Evolutionary conservation across 2,888 invertebrate genomes (phyloP).

Genomic region (Netelia fuscicornis): DNA sequence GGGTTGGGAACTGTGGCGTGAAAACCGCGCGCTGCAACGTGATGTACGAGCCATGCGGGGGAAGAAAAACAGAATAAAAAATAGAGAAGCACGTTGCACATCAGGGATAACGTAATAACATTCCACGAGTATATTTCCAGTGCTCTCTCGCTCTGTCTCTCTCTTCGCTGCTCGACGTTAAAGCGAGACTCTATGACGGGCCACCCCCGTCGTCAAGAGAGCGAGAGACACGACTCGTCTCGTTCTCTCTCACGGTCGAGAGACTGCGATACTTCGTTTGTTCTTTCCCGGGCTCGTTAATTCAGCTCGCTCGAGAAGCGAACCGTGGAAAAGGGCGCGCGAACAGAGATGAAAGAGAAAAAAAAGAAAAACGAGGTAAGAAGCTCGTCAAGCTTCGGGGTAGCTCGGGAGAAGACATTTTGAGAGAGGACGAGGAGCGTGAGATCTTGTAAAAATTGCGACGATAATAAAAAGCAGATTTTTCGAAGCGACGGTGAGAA

Average conservation of each 20-base stretch:
- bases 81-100: slow-evolving; percentile 39
- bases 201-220: slow-evolving; percentile 40
- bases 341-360: slow-evolving; percentile 12
- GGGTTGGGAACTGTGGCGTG: slow-evolving; percentile 7
- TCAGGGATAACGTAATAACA: slow-evolving; percentile 59
- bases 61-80: no score
- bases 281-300: slow-evolving; percentile 55
- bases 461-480: no score
- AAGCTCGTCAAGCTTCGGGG: neutral
- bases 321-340: slow-evolving; percentile 43
- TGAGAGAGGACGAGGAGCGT: no score
- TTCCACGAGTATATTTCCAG: slow-evolving; percentile 49
- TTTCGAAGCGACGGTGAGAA: no score
- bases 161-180: no score
- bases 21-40: slow-evolving; percentile 27
- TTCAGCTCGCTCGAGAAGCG: slow-evolving; percentile 59
- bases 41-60: slow-evolving; percentile 27
- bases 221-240: neutral
- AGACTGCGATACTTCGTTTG: no score
- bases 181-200: neutral
- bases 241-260: no score
- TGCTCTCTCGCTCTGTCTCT: neutral
- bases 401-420: no score
- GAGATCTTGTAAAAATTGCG: no score
- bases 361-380: slow-evolving; percentile 6